Conservation (phyloP, 2,113 vertebrate genomes). For the Channa argus region DNA sequence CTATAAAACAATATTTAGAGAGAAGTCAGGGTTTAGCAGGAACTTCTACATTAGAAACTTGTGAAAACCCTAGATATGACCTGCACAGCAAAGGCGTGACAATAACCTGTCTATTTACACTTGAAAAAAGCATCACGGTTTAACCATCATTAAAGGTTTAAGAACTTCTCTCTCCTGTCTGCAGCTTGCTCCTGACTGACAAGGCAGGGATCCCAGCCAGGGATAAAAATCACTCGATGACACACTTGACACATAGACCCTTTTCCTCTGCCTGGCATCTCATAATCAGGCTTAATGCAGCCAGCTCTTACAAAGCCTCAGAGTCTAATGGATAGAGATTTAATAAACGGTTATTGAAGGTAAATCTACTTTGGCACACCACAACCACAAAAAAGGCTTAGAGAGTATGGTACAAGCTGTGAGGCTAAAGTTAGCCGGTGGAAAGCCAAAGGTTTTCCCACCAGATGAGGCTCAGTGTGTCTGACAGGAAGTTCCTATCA, state of each 20-base stretch:
- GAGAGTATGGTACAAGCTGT: slow-evolving; percentile 67
- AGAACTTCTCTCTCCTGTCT: slow-evolving; percentile 46
- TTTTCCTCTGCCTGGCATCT: slow-evolving; percentile 83
- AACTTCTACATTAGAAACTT: neutral
- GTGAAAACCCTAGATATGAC: slow-evolving; percentile 14
- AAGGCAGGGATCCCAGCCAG: slow-evolving; percentile 69
- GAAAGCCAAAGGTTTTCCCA: slow-evolving; percentile 55
- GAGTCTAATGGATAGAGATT: slow-evolving; percentile 95
- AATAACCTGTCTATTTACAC: slow-evolving; percentile 10
- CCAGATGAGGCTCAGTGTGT: slow-evolving; percentile 53
- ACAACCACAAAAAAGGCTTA: slow-evolving; percentile 84
- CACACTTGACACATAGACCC: slow-evolving; percentile 80
- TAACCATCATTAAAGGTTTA: slow-evolving; percentile 42
- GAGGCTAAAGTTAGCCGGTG: slow-evolving; percentile 70
- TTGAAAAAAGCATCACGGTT: neutral
- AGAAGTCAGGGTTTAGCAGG: slow-evolving; percentile 34
- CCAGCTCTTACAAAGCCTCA: slow-evolving; percentile 85
- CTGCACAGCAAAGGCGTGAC: slow-evolving; percentile 9
- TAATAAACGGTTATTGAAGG: slow-evolving; percentile 99
- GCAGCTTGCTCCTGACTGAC: slow-evolving; percentile 70
- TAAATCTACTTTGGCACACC: slow-evolving; percentile 94
- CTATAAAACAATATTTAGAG: slow-evolving; percentile 45
- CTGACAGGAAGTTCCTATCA: slow-evolving; percentile 42
- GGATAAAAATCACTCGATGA: slow-evolving; percentile 83
- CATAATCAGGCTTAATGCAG: slow-evolving; percentile 97